Percentiles rank a stretch among this genome's conserved stretches.
Evolutionary conservation across 2,113 vertebrate species (phyloP).

Genomic region (Pseudopipra pipra): DNA sequence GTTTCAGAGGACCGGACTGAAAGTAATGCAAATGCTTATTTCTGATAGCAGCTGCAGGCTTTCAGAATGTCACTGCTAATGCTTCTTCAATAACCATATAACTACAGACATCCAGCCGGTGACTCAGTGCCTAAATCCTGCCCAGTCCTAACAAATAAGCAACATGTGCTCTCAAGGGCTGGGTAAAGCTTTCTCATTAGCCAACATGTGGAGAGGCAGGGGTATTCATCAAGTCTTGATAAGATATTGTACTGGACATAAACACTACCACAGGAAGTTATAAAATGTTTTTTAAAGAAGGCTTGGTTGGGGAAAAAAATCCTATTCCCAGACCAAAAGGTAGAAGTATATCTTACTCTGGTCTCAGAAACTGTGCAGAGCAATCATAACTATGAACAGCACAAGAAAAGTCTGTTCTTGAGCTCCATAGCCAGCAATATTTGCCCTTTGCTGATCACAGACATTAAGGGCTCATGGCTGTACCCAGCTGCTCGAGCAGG

Average conservation of each 20-base stretch:
- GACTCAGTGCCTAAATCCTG: neutral
- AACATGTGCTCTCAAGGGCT: neutral
- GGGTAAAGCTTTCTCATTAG: neutral
- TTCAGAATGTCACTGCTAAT: neutral
- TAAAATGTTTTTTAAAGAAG: neutral
- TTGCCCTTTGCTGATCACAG: neutral
- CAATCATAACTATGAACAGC: neutral
- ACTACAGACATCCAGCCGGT: neutral
- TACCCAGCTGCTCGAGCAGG: neutral
- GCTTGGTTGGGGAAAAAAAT: neutral
- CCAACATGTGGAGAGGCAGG: neutral
- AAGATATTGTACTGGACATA: neutral
- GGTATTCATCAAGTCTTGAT: neutral
- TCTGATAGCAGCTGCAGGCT: neutral
- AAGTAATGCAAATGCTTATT: neutral
- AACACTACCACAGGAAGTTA: neutral
- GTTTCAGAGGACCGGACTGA: neutral
- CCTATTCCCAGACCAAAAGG: neutral
- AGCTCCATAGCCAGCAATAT: neutral
- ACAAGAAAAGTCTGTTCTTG: neutral
- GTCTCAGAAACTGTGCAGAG: neutral
- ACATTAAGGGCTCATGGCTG: rapidly evolving
- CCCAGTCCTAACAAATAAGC: neutral
- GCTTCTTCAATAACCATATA: neutral
- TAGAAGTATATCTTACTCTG: neutral